Evolutionary conservation across 2,888 invertebrate species (phyloP).

Genomic region (Drosophila niveifrons): DNA sequence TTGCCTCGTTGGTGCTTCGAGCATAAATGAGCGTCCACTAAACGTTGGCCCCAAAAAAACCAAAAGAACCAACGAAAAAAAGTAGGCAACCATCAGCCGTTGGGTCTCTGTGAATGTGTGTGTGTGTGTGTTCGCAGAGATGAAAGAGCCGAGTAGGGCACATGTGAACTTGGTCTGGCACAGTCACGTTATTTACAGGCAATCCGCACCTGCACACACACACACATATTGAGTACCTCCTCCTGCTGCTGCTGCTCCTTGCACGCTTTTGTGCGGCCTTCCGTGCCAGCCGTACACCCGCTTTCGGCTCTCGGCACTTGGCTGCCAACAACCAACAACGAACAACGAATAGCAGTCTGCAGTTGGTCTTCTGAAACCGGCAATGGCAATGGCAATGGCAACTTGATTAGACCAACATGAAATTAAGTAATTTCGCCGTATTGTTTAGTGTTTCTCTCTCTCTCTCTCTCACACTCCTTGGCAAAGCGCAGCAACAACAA

Average conservation of each 20-base stretch:
- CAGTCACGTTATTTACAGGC: constrained; percentile 57
- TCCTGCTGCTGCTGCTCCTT: constrained; percentile 13
- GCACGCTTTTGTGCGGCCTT: constrained; percentile 68
- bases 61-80: constrained; percentile 3
- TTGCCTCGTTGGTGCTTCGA: constrained; percentile 44
- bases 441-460: constrained; percentile 69
- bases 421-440: constrained; percentile 78
- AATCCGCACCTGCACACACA: constrained; percentile 40
- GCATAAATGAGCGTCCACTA: constrained; percentile 72
- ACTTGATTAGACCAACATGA: constrained; percentile 82
- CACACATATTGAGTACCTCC: background rate
- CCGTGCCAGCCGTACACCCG: constrained; percentile 55
- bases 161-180: constrained; percentile 62
- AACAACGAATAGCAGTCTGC: background rate
- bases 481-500: constrained; percentile 48
- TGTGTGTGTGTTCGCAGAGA: constrained; percentile 10
- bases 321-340: background rate
- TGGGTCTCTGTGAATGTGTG: constrained; percentile 6
- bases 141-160: constrained; percentile 23
- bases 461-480: constrained; percentile 19
- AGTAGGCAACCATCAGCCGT: constrained; percentile 35
- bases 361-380: background rate
- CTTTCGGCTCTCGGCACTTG: background rate
- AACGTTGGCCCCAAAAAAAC: constrained; percentile 54
- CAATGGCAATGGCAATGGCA: constrained; percentile 65